Percentiles rank a stretch among this genome's conserved stretches.
Evolutionary conservation across 2,113 vertebrate genomes (phyloP).

Genomic region (Elanus axillaris): DNA sequence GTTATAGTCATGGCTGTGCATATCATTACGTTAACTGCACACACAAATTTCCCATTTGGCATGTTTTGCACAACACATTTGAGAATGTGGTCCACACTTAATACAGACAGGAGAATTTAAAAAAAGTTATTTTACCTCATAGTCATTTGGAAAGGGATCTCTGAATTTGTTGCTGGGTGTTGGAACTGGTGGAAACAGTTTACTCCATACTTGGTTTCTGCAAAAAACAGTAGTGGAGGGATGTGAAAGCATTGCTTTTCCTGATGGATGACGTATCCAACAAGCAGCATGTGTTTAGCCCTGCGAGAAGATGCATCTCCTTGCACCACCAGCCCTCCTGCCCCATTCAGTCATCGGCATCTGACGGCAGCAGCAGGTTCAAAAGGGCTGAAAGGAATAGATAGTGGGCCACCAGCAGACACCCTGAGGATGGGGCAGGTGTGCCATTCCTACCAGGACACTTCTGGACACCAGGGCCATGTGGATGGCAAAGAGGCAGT

Average conservation of each 20-base stretch:
- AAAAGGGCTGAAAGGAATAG: background rate
- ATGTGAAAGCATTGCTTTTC: background rate
- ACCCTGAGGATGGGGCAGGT: background rate
- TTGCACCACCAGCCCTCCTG: background rate
- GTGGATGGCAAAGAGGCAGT: background rate
- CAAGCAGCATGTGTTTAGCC: fast-evolving
- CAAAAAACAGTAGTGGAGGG: background rate
- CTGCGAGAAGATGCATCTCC: background rate
- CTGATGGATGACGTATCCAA: fast-evolving
- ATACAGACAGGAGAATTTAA: background rate
- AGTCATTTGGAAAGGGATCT: conserved; percentile 23
- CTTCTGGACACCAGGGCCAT: background rate
- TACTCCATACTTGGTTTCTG: conserved; percentile 58
- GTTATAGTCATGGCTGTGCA: background rate
- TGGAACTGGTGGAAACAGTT: conserved; percentile 67
- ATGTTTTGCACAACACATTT: background rate
- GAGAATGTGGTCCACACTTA: background rate
- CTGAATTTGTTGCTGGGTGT: conserved; percentile 54
- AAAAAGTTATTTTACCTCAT: conserved; percentile 42
- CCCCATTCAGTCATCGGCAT: background rate
- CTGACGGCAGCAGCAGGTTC: background rate
- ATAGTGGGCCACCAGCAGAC: fast-evolving
- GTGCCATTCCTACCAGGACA: fast-evolving
- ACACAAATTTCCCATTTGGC: background rate
- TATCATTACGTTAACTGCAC: background rate